A percentile compares a stretch with the other conserved stretches of the same genome.
Evolutionary conservation across 2,888 invertebrate genomes (phyloP).

Genomic region (Pachymerium ferrugineum): DNA sequence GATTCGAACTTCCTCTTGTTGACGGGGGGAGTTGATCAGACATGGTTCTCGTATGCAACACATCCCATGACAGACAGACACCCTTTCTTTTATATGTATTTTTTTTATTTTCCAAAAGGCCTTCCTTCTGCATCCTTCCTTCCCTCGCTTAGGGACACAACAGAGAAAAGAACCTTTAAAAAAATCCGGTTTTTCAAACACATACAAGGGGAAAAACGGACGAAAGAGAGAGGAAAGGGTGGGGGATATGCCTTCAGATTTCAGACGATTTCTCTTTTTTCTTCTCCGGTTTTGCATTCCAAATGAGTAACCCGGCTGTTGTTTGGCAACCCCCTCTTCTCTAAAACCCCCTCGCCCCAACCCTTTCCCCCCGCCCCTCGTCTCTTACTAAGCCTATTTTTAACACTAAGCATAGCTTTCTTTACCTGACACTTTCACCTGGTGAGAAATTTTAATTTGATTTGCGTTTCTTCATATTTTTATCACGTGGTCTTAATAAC

Average conservation of each 20-base stretch:
- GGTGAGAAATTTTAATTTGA: not conserved
- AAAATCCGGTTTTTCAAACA: constrained; percentile 24
- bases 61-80: constrained; percentile 25
- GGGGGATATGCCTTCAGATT: constrained; percentile 26
- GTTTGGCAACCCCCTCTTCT: constrained; percentile 27
- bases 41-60: constrained; percentile 25
- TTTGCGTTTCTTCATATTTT: not conserved
- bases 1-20: constrained; percentile 11
- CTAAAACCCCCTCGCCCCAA: constrained; percentile 27
- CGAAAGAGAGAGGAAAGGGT: constrained; percentile 27
- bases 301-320: constrained; percentile 27
- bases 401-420: not conserved
- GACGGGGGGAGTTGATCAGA: constrained; percentile 27
- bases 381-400: constrained; percentile 24
- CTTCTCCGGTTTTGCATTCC: constrained; percentile 27
- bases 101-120: constrained; percentile 14
- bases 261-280: constrained; percentile 27
- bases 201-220: constrained; percentile 27
- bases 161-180: constrained; percentile 27
- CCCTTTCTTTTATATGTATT: constrained; percentile 18
- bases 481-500: not conserved
- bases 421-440: not conserved
- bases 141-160: constrained; percentile 21
- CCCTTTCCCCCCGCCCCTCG: constrained; percentile 25
- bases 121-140: constrained; percentile 25